A percentile compares a stretch with the other conserved stretches of the same genome.
Conservation (phyloP, 2,113 vertebrate species). For the Tetrao urogallus region DNA sequence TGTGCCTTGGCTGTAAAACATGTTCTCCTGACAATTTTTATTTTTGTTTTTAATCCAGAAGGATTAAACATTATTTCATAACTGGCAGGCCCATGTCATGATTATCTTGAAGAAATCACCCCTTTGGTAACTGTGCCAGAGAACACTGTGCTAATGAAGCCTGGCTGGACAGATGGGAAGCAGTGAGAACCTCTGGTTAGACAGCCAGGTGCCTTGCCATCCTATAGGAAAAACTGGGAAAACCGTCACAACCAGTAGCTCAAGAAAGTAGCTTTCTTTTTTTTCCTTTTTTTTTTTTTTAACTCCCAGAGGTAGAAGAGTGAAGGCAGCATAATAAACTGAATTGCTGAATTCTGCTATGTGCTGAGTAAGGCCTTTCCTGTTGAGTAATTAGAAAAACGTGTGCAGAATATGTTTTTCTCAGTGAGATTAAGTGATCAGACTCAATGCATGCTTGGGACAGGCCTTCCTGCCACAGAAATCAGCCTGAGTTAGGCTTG, state of each 20-base stretch:
- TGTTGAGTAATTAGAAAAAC: background rate
- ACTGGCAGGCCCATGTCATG: background rate
- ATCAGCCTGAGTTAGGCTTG: rapidly evolving
- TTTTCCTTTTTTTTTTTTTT: background rate
- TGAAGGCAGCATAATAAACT: background rate
- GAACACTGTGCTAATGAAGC: background rate
- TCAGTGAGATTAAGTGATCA: background rate
- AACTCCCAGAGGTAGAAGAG: background rate
- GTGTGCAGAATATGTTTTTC: background rate
- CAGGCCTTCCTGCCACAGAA: background rate
- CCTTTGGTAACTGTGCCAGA: background rate
- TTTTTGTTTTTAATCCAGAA: background rate
- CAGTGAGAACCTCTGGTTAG: background rate
- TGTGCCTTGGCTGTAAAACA: background rate
- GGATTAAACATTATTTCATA: background rate
- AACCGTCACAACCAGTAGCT: rapidly evolving
- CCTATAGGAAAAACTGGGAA: rapidly evolving
- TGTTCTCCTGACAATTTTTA: background rate
- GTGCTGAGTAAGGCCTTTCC: background rate
- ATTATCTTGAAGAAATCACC: background rate
- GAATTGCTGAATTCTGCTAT: background rate
- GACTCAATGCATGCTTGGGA: background rate
- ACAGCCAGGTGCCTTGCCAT: background rate
- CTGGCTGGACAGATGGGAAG: background rate
- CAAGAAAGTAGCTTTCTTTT: background rate